These are phyloP conservation scores for Xylota sylvarum DNA, from an alignment of 2,888 invertebrate genomes.

Conservation along the genomic window DNA sequence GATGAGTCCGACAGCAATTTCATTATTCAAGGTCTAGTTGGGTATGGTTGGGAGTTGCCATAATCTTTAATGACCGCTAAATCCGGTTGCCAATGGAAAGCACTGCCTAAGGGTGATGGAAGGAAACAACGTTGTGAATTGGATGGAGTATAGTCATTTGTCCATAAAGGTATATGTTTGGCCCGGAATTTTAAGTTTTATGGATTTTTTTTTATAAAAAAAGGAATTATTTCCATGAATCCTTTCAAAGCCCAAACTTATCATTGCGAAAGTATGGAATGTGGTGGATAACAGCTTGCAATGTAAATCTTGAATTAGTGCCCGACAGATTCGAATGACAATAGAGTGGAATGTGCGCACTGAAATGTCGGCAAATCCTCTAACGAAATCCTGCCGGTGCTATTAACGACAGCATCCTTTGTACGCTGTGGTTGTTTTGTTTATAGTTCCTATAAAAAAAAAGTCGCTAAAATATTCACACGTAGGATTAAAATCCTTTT, in stretches of 20 bases:
- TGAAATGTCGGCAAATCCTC: neutral
- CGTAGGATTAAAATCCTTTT: neutral
- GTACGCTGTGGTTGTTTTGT: neutral
- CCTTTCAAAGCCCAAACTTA: too few relatives aligned
- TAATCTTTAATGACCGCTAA: conserved; percentile 11
- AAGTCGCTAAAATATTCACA: neutral
- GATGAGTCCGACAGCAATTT: neutral
- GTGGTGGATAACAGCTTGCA: too few relatives aligned
- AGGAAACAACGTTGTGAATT: neutral
- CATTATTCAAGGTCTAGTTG: neutral
- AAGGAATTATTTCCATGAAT: too few relatives aligned
- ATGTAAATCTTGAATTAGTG: too few relatives aligned
- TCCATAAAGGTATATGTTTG: neutral
- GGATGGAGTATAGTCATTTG: neutral
- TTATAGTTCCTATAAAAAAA: neutral
- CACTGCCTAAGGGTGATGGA: neutral
- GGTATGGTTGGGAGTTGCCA: neutral
- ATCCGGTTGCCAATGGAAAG: neutral
- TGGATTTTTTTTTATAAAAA: too few relatives aligned
- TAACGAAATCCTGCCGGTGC: neutral
- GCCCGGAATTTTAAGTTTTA: too few relatives aligned
- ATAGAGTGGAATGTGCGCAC: neutral
- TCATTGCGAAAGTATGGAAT: too few relatives aligned
- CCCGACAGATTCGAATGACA: neutral
- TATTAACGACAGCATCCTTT: neutral